Percentiles rank a stretch among this genome's conserved stretches.
Evolutionary conservation across 92 coral and sea anemone genomes (phyloP).

Genomic region (Palythoa caribaeorum): DNA sequence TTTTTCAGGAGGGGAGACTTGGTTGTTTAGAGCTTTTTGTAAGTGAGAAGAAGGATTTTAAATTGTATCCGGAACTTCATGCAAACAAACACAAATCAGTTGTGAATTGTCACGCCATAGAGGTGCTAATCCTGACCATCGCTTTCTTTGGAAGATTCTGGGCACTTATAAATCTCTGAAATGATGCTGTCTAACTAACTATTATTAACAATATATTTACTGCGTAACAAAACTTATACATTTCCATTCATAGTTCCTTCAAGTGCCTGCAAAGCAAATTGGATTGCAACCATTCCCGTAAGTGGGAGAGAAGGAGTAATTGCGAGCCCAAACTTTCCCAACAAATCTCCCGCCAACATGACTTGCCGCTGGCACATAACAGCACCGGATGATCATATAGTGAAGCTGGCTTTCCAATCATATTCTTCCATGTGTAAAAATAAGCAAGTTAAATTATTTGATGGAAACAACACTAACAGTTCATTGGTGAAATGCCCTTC

Average conservation of each 20-base stretch:
- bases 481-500: not conserved
- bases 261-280: constrained; percentile 29
- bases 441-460: constrained; percentile 10
- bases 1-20: too few relatives aligned
- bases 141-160: too few relatives aligned
- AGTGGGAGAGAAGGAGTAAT: constrained; percentile 27
- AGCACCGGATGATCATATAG: constrained; percentile 1
- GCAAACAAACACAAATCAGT: too few relatives aligned
- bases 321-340: constrained; percentile 11
- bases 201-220: too few relatives aligned
- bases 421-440: not conserved
- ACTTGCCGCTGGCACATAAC: constrained; percentile 29
- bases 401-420: not conserved
- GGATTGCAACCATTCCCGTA: not conserved
- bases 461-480: constrained; percentile 10
- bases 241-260: constrained; percentile 7
- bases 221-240: not conserved
- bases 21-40: too few relatives aligned
- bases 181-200: too few relatives aligned
- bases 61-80: too few relatives aligned
- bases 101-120: too few relatives aligned
- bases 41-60: too few relatives aligned
- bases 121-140: too few relatives aligned
- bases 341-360: constrained; percentile 8
- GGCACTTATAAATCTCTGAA: too few relatives aligned